phyloP scores from a whole-genome alignment of 2,888 invertebrate genomes.

The Coelinius sp. region DNA sequence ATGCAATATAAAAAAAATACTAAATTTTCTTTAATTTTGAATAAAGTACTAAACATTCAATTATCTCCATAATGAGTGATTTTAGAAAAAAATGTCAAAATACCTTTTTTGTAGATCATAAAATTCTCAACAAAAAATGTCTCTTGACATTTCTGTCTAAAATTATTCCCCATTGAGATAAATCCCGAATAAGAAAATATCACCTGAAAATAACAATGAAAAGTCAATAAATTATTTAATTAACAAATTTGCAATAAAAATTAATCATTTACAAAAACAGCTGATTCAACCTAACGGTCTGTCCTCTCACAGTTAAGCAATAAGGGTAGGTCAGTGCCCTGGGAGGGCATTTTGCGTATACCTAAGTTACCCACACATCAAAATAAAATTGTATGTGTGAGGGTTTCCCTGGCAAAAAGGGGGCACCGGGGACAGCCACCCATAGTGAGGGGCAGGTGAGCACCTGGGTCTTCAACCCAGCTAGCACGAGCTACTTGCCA shows the following conservation, averaged over 20 bases:
- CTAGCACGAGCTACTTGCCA: constrained; percentile 61
- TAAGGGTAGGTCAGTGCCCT: constrained; percentile 69
- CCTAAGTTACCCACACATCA: constrained; percentile 7
- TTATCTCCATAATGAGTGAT: too few relatives aligned
- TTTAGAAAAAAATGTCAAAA: too few relatives aligned
- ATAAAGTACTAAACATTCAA: too few relatives aligned
- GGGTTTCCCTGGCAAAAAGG: constrained; percentile 45
- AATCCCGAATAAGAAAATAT: too few relatives aligned
- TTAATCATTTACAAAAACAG: constrained; percentile 50
- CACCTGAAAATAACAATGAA: too few relatives aligned
- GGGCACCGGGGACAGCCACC: constrained; percentile 59
- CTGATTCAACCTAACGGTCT: constrained; percentile 63
- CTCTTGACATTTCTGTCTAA: too few relatives aligned
- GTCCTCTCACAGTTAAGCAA: constrained; percentile 40
- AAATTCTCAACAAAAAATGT: too few relatives aligned
- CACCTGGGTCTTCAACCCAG: constrained; percentile 63
- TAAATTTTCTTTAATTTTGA: too few relatives aligned
- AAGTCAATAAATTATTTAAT: background rate
- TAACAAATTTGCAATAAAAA: background rate
- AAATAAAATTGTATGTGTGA: constrained; percentile 14
- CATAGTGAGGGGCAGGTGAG: constrained; percentile 67
- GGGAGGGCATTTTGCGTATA: constrained; percentile 40
- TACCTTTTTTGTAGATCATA: too few relatives aligned
- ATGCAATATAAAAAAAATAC: too few relatives aligned
- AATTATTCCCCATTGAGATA: too few relatives aligned